Evolutionary conservation across 2,797 vertebrate genomes (phyloP).

Genomic region (Cryptoprocta ferox): DNA sequence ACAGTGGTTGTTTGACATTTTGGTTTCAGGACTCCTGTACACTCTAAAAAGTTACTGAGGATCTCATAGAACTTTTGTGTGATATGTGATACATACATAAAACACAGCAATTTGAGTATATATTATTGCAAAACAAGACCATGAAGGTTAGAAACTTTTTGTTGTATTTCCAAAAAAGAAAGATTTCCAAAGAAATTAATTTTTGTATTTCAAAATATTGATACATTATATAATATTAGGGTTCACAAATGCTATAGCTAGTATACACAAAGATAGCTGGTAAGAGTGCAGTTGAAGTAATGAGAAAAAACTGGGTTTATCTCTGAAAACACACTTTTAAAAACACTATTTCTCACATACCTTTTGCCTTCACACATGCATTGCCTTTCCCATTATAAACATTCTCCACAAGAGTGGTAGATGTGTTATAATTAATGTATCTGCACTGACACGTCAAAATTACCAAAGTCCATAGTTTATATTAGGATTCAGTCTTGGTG

Average conservation of each 20-base stretch:
- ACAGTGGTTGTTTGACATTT: background rate
- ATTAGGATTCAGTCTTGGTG: background rate
- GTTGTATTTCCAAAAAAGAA: background rate
- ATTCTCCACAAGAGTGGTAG: background rate
- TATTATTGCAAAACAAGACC: background rate
- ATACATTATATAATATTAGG: background rate
- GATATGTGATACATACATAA: background rate
- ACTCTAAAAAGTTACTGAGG: background rate
- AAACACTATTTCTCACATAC: background rate
- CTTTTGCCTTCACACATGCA: background rate
- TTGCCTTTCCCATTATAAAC: background rate
- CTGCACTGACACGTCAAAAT: background rate
- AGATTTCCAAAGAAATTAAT: background rate
- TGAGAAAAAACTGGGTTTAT: background rate
- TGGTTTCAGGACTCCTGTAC: background rate
- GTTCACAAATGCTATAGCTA: background rate
- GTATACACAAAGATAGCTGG: constrained; percentile 13
- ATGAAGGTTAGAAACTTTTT: background rate
- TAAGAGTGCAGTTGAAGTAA: background rate
- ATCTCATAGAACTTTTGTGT: background rate
- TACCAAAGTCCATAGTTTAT: background rate
- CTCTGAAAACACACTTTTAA: background rate
- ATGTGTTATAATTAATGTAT: background rate
- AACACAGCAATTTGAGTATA: background rate
- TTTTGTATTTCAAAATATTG: constrained; percentile 5